Percentiles rank a stretch among this genome's conserved stretches.
These are phyloP conservation scores for Denticeps clupeoides DNA, from an alignment of 2,797 vertebrate genomes.

Conservation along the genomic window DNA sequence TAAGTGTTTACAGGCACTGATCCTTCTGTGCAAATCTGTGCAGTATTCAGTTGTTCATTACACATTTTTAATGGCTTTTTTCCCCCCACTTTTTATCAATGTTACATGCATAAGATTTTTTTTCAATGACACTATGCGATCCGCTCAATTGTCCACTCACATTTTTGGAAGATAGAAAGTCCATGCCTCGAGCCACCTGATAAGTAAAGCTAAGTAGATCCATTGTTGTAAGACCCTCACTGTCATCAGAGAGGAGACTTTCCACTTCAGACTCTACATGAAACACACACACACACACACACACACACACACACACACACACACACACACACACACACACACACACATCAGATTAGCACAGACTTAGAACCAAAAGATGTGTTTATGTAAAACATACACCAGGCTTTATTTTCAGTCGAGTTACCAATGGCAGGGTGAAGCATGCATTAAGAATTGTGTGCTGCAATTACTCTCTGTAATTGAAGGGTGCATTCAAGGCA, in stretches of 20 bases:
- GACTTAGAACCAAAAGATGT: too few species aligned
- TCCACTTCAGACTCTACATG: slow-evolving; percentile 71
- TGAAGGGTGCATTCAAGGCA: slow-evolving; percentile 39
- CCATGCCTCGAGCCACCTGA: slow-evolving; percentile 95
- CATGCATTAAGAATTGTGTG: slow-evolving; percentile 46
- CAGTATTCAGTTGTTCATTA: too few species aligned
- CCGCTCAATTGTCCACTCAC: slow-evolving; percentile 56
- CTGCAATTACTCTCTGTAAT: slow-evolving; percentile 63
- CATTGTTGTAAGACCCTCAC: slow-evolving; percentile 75
- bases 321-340: slow-evolving; percentile 19
- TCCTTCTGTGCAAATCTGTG: too few species aligned
- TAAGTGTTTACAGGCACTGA: too few species aligned
- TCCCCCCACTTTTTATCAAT: too few species aligned
- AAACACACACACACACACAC: slow-evolving; percentile 10
- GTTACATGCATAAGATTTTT: too few species aligned
- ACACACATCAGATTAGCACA: too few species aligned
- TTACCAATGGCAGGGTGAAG: slow-evolving; percentile 51
- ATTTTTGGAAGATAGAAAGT: slow-evolving; percentile 95
- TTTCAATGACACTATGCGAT: too few species aligned
- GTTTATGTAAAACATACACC: slow-evolving; percentile 17
- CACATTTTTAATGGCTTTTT: too few species aligned
- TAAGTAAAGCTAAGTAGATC: slow-evolving; percentile 96
- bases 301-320: slow-evolving; percentile 10
- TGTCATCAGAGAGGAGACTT: slow-evolving; percentile 78
- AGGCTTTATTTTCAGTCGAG: slow-evolving; percentile 48